phyloP scores from a whole-genome alignment of 2,797 vertebrate genomes.

The Rhinophrynus dorsalis region DNA sequence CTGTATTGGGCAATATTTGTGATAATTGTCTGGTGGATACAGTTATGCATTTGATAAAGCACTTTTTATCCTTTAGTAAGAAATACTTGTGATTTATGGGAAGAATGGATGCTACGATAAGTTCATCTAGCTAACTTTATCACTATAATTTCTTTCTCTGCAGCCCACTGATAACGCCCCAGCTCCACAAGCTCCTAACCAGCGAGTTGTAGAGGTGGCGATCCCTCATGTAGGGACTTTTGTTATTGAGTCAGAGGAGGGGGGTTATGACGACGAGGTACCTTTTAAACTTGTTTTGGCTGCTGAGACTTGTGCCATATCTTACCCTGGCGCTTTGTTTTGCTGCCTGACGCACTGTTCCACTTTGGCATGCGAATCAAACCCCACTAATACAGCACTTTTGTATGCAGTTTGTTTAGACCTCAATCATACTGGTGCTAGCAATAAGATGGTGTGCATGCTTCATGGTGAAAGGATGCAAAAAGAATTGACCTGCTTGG shows the following conservation, averaged over 20 bases:
- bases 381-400: slow-evolving; percentile 49
- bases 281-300: slow-evolving; percentile 51
- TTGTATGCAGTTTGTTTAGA: slow-evolving; percentile 12
- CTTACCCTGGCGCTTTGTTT: slow-evolving; percentile 58
- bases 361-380: slow-evolving; percentile 60
- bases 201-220: slow-evolving; percentile 90
- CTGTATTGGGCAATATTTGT: too few species aligned
- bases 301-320: slow-evolving; percentile 54
- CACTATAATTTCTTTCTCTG: slow-evolving; percentile 64
- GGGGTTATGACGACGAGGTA: slow-evolving; percentile 98
- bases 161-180: slow-evolving; percentile 72
- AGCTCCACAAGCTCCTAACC: slow-evolving; percentile 71
- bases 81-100: background rate
- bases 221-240: slow-evolving; percentile 93
- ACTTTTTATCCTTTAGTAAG: slow-evolving; percentile 4
- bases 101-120: slow-evolving; percentile 46
- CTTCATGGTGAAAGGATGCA: background rate
- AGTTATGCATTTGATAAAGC: too few species aligned
- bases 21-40: too few species aligned
- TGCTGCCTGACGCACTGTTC: slow-evolving; percentile 55
- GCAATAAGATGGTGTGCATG: slow-evolving; percentile 24
- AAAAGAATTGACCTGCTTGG: slow-evolving; percentile 10
- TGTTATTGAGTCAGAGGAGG: slow-evolving; percentile 92
- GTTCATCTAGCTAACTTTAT: slow-evolving; percentile 51
- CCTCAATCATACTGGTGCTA: slow-evolving; percentile 16